Conservation (phyloP, 2,888 invertebrate species). For the Brachyptera risi region DNA sequence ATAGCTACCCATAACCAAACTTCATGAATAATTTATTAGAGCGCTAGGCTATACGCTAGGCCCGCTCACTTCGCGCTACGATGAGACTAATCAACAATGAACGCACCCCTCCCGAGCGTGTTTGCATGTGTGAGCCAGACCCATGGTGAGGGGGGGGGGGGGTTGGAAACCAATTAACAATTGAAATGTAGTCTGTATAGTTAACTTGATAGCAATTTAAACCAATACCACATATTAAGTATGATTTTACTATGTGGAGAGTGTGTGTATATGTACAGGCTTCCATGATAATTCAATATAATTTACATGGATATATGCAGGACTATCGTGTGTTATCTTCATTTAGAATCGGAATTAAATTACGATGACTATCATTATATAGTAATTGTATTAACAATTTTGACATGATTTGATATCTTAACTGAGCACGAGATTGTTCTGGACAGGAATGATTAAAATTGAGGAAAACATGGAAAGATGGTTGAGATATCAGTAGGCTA, state of each 20-base stretch:
- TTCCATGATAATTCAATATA: conserved; percentile 8
- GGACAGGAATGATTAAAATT: not conserved
- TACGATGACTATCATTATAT: not conserved
- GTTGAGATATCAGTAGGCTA: not conserved
- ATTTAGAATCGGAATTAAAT: conserved; percentile 3
- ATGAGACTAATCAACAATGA: conserved; percentile 8
- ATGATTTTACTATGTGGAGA: not conserved
- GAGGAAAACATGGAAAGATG: not conserved
- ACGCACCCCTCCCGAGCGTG: conserved; percentile 14
- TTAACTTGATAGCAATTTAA: conserved; percentile 7
- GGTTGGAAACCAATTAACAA: conserved; percentile 24
- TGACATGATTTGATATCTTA: not conserved
- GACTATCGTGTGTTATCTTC: not conserved
- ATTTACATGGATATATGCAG: conserved; percentile 2
- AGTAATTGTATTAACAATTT: conserved; percentile 6
- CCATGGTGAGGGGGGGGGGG: no score
- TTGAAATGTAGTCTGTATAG: conserved; percentile 19
- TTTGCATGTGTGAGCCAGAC: no score
- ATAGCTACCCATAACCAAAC: no score
- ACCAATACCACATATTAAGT: conserved; percentile 1
- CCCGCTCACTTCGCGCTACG: not conserved
- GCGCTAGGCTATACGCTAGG: not conserved
- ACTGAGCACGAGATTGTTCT: not conserved
- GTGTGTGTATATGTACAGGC: no score
- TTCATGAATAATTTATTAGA: not conserved